Conservation (phyloP, 2,888 invertebrate species). For the Polylopha cassiicola region DNA sequence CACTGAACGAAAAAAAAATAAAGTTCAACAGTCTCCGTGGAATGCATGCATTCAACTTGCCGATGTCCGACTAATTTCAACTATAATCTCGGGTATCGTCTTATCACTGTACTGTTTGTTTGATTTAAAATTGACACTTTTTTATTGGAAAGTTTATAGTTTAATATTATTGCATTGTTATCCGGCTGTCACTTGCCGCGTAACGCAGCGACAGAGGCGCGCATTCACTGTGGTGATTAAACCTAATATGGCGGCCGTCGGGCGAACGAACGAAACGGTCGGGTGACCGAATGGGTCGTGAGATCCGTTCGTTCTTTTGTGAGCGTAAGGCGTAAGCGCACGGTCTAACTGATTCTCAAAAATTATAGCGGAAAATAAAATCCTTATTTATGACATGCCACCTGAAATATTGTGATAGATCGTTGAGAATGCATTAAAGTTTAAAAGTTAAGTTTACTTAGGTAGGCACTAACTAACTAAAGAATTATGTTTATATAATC, state of each 20-base stretch:
- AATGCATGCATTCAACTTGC: slow-evolving; percentile 70
- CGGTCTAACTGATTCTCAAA: too few relatives aligned
- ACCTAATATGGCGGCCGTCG: slow-evolving; percentile 63
- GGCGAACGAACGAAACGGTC: slow-evolving; percentile 24
- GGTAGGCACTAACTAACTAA: too few relatives aligned
- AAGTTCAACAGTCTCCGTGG: slow-evolving; percentile 73
- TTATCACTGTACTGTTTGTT: slow-evolving; percentile 46
- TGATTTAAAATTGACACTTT: slow-evolving; percentile 21
- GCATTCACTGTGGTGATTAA: slow-evolving; percentile 41
- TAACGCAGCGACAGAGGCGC: slow-evolving; percentile 42
- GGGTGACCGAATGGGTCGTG: slow-evolving; percentile 25
- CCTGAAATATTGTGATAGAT: too few relatives aligned
- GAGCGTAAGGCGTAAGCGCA: too few relatives aligned
- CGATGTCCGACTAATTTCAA: slow-evolving; percentile 35
- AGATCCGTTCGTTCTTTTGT: slow-evolving; percentile 2
- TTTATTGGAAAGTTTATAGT: slow-evolving; percentile 34
- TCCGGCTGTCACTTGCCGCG: slow-evolving; percentile 59
- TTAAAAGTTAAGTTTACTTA: too few relatives aligned
- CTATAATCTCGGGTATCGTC: slow-evolving; percentile 22
- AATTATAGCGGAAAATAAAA: too few relatives aligned
- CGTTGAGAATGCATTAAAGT: too few relatives aligned
- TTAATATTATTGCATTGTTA: slow-evolving; percentile 50
- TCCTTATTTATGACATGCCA: too few relatives aligned
- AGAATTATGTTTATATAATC: too few relatives aligned
- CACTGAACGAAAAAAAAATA: slow-evolving; percentile 58